Conservation (phyloP, 2,888 invertebrate genomes). For the Alsophila aescularia region DNA sequence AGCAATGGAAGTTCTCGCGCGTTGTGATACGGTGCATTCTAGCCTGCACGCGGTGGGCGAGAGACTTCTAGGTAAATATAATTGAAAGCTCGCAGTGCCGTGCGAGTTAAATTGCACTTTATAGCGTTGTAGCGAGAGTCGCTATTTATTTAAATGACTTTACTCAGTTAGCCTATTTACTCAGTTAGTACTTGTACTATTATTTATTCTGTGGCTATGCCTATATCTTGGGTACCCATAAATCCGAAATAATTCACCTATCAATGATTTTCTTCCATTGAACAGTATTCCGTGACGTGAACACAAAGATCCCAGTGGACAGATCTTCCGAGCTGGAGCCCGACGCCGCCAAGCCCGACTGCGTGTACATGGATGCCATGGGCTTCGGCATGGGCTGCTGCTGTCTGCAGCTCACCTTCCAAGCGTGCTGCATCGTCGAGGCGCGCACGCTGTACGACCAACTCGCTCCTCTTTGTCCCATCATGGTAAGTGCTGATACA, state of each 20-base stretch:
- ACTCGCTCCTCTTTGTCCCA: slow-evolving; percentile 97
- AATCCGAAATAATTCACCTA: background rate
- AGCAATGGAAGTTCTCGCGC: too few relatives aligned
- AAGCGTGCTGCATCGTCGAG: slow-evolving; percentile 98
- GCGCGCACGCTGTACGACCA: slow-evolving; percentile 98
- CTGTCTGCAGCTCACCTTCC: slow-evolving; percentile 97
- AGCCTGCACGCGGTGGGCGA: too few relatives aligned
- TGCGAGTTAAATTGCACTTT: too few relatives aligned
- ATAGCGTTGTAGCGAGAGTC: too few relatives aligned
- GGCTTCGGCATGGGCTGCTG: slow-evolving; percentile 99
- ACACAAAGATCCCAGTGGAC: slow-evolving; percentile 94
- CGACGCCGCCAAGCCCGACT: slow-evolving; percentile 90
- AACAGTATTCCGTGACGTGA: slow-evolving; percentile 94
- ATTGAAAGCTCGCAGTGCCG: too few relatives aligned
- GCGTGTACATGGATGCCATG: slow-evolving; percentile 99
- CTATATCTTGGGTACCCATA: too few relatives aligned
- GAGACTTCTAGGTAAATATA: too few relatives aligned
- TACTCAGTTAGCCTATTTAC: too few relatives aligned
- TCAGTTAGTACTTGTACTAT: too few relatives aligned
- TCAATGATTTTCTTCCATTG: background rate
- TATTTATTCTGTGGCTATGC: too few relatives aligned
- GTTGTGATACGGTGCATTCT: too few relatives aligned
- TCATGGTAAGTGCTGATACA: slow-evolving; percentile 88
- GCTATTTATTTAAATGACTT: too few relatives aligned
- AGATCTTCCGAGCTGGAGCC: slow-evolving; percentile 87